phyloP scores from a whole-genome alignment of 2,113 vertebrate species.

The Grammomys surdaster region DNA sequence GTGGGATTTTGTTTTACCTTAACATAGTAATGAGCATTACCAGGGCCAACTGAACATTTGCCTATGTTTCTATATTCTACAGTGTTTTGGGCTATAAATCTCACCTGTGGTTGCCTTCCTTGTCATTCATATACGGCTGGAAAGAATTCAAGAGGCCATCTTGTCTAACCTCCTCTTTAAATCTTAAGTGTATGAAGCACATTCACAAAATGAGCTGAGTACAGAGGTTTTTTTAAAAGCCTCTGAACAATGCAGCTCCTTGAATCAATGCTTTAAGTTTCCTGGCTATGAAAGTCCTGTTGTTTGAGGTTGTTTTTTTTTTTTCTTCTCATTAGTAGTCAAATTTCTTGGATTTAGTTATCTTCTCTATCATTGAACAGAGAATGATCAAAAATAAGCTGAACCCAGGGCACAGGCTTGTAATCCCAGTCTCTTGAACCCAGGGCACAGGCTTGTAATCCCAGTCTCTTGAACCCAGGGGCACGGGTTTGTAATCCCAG shows the following conservation, averaged over 20 bases:
- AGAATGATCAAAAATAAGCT: not conserved
- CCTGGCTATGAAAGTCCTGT: not conserved
- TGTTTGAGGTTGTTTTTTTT: not conserved
- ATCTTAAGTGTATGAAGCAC: not conserved
- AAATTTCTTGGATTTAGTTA: slow-evolving; percentile 46
- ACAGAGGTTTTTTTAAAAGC: slow-evolving; percentile 46
- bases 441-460: no score
- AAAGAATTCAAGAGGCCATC: slow-evolving; percentile 42
- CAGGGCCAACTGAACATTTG: slow-evolving; percentile 56
- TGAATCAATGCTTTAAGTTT: not conserved
- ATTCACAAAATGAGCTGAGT: not conserved
- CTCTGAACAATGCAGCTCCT: not conserved
- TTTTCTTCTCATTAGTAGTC: slow-evolving; percentile 30
- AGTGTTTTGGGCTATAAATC: slow-evolving; percentile 54
- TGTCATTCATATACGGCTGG: slow-evolving; percentile 7
- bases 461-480: no score
- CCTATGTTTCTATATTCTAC: slow-evolving; percentile 61
- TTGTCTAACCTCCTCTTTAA: slow-evolving; percentile 14
- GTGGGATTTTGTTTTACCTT: slow-evolving; percentile 56
- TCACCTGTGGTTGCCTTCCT: slow-evolving; percentile 38
- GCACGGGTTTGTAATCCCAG: no score
- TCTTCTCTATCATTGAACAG: slow-evolving; percentile 4
- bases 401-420: not conserved
- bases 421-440: not conserved
- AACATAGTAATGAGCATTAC: slow-evolving; percentile 59